phyloP scores from a whole-genome alignment of 2,888 invertebrate species.

The Cepaea hortensis region DNA sequence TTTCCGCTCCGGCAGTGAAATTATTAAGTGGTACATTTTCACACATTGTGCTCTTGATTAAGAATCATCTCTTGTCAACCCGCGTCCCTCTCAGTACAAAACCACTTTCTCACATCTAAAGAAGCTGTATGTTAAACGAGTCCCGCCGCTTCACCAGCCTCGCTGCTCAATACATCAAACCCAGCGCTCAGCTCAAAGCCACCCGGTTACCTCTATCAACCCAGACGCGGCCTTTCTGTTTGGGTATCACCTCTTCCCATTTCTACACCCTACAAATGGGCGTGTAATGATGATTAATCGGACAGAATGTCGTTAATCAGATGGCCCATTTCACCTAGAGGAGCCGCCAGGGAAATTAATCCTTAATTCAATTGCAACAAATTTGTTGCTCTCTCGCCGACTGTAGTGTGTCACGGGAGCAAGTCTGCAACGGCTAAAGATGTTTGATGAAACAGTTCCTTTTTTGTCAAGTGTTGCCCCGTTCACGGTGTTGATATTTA shows the following conservation, averaged over 20 bases:
- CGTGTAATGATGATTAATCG: slow-evolving; percentile 58
- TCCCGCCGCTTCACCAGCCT: not conserved
- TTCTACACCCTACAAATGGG: slow-evolving; percentile 48
- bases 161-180: not conserved
- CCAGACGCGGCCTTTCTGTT: not conserved
- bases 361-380: slow-evolving; percentile 59
- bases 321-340: slow-evolving; percentile 53
- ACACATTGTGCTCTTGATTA: no score
- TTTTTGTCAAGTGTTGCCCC: no score
- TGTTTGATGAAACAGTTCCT: no score
- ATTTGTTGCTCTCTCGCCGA: slow-evolving; percentile 38
- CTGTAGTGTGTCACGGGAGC: not conserved
- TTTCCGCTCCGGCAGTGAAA: no score
- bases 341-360: slow-evolving; percentile 58
- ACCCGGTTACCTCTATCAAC: not conserved
- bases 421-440: not conserved
- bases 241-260: no score
- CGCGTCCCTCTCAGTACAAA: no score
- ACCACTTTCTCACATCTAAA: no score
- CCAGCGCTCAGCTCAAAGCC: no score
- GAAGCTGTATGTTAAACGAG: not conserved
- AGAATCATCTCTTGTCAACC: no score
- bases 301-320: slow-evolving; percentile 54
- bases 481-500: no score
- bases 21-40: no score